Percentiles rank a stretch among this genome's conserved stretches.
Evolutionary conservation across 2,888 invertebrate species (phyloP).

Genomic region (Eumacrocentrus americanus): DNA sequence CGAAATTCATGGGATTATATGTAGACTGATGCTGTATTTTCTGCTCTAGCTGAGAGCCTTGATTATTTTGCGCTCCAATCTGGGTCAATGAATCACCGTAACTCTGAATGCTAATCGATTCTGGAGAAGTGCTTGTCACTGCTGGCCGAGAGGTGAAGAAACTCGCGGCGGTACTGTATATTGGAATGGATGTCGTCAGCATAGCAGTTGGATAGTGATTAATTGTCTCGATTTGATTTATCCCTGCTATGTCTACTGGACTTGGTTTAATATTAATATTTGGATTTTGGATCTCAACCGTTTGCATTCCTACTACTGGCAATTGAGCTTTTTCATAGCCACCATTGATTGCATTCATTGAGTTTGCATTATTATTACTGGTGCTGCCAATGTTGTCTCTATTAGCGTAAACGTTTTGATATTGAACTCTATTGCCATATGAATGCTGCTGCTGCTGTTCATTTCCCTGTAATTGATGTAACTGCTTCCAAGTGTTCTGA

Average conservation of each 20-base stretch:
- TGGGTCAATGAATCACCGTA: constrained; percentile 50
- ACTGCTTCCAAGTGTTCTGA: constrained; percentile 47
- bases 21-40: constrained; percentile 37
- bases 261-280: constrained; percentile 48
- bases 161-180: constrained; percentile 47
- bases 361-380: constrained; percentile 42
- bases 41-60: constrained; percentile 28
- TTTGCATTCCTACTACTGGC: constrained; percentile 51
- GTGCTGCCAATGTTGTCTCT: constrained; percentile 48
- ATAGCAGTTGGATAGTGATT: constrained; percentile 49
- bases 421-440: constrained; percentile 23
- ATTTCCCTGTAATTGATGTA: constrained; percentile 47
- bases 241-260: constrained; percentile 41
- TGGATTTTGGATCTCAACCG: constrained; percentile 57
- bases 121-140: constrained; percentile 36
- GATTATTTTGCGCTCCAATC: constrained; percentile 43
- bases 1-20: constrained; percentile 57
- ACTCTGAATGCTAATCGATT: constrained; percentile 42
- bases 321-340: constrained; percentile 46
- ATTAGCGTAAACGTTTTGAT: constrained; percentile 27
- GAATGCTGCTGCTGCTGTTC: constrained; percentile 32
- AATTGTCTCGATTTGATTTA: constrained; percentile 46
- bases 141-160: constrained; percentile 47
- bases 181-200: constrained; percentile 56
- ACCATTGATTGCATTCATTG: constrained; percentile 37